Evolutionary conservation across 2,113 vertebrate genomes (phyloP).

Genomic region (Suncus etruscus): DNA sequence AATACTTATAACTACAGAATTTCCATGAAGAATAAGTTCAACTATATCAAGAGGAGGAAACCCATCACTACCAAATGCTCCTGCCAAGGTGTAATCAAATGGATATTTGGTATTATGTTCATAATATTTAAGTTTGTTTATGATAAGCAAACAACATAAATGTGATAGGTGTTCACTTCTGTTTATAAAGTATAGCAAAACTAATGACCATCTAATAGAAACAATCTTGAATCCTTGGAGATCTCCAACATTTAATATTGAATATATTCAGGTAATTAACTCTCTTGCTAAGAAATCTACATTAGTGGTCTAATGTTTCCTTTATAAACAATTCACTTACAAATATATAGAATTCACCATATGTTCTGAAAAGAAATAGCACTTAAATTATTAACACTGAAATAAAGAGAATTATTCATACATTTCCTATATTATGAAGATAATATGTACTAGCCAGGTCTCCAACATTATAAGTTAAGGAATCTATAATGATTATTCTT

Average conservation of each 20-base stretch:
- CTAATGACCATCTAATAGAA: not conserved
- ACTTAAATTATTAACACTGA: conserved; percentile 24
- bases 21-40: conserved; percentile 23
- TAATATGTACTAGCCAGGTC: not conserved
- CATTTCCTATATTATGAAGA: not conserved
- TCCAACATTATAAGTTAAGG: not conserved
- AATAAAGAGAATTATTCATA: not conserved
- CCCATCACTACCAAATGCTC: not conserved
- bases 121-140: not conserved
- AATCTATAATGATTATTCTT: not conserved
- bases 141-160: not conserved
- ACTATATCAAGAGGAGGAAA: not conserved
- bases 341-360: not conserved
- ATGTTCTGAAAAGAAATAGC: not conserved
- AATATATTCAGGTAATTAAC: not conserved
- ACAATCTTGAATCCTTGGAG: not conserved
- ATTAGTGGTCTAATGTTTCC: not conserved
- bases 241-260: not conserved
- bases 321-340: conserved; percentile 4
- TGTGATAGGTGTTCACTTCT: not conserved
- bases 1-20: not conserved
- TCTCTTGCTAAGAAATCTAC: not conserved
- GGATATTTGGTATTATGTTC: not conserved
- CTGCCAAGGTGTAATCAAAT: not conserved
- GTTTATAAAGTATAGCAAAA: not conserved